phyloP scores from a whole-genome alignment of 2,113 vertebrate genomes.

The Crypturellus undulatus region DNA sequence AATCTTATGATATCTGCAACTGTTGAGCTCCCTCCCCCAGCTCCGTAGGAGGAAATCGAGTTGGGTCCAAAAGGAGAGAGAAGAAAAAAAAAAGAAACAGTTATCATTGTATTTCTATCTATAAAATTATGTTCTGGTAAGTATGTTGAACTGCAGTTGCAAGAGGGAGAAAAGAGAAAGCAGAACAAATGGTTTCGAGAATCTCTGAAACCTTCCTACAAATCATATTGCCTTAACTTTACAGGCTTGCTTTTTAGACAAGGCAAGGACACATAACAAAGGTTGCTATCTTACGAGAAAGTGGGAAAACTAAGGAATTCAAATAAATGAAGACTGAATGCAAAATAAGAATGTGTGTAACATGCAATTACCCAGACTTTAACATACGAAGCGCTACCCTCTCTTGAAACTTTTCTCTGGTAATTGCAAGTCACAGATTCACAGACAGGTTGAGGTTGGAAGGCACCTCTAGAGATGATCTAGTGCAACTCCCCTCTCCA shows the following conservation, averaged over 20 bases:
- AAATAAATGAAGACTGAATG: neutral
- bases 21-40: neutral
- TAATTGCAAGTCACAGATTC: neutral
- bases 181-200: neutral
- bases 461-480: no score
- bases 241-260: neutral
- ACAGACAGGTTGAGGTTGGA: no score
- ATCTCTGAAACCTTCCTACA: neutral
- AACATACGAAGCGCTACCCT: neutral
- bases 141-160: neutral
- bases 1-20: neutral
- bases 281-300: neutral
- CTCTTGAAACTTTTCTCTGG: neutral
- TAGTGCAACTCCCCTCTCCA: no score
- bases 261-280: neutral
- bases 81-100: neutral
- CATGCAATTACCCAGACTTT: neutral
- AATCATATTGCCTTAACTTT: neutral
- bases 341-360: neutral
- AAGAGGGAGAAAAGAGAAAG: neutral
- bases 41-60: neutral
- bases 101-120: neutral
- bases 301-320: neutral
- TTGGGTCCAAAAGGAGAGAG: neutral
- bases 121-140: neutral